Percentiles rank a stretch among this genome's conserved stretches.
Evolutionary conservation across 1,140 invertebrate species (phyloP).

Genomic region (Neodiprion fabricii): DNA sequence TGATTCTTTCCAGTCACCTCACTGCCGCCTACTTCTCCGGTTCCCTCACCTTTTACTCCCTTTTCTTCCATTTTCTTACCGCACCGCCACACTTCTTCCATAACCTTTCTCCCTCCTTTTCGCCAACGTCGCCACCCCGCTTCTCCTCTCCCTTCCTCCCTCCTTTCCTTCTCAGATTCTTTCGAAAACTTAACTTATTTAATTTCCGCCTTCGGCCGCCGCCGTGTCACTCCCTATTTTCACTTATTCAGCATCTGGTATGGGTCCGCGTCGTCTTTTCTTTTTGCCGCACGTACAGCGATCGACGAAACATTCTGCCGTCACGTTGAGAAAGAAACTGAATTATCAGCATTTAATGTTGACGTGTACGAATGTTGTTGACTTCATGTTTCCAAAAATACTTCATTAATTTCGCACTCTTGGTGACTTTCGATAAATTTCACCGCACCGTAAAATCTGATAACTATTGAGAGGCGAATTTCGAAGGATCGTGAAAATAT

Average conservation of each 20-base stretch:
- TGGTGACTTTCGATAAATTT: too few relatives aligned
- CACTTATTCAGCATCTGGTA: slow-evolving; percentile 8
- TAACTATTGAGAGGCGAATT: too few relatives aligned
- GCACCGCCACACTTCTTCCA: too few relatives aligned
- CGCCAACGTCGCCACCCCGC: slow-evolving; percentile 24
- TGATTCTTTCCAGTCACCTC: slow-evolving; percentile 47
- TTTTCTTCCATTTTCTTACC: background rate
- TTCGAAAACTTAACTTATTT: slow-evolving; percentile 49
- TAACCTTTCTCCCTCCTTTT: background rate
- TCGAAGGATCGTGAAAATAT: too few relatives aligned
- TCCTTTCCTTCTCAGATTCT: slow-evolving; percentile 26
- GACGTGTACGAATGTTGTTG: too few relatives aligned
- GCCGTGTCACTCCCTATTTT: slow-evolving; percentile 5
- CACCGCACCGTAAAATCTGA: too few relatives aligned
- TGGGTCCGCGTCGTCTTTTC: background rate
- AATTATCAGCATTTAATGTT: too few relatives aligned
- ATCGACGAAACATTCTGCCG: too few relatives aligned
- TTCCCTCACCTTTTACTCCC: slow-evolving; percentile 10
- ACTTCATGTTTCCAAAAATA: too few relatives aligned
- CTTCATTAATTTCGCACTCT: too few relatives aligned
- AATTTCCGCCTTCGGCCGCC: slow-evolving; percentile 35
- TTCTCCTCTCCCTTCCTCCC: background rate
- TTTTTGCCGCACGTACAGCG: background rate
- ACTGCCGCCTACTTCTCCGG: slow-evolving; percentile 7
- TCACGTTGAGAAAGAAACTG: too few relatives aligned